phyloP scores from a whole-genome alignment of 2,888 invertebrate species.

The Arrhopalites spinosus region DNA sequence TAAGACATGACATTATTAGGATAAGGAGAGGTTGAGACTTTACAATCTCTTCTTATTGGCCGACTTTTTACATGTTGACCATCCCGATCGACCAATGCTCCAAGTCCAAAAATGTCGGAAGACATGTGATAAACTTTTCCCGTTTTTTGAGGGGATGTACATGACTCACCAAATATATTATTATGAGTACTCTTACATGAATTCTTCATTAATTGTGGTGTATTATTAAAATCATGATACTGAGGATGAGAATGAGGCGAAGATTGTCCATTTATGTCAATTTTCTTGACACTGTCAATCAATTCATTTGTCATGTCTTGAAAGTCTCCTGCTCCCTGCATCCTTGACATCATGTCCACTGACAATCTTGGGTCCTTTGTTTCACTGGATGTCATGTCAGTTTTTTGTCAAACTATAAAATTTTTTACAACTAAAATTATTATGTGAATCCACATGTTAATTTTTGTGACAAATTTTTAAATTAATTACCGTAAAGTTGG shows the following conservation, averaged over 20 bases:
- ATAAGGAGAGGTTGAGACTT: background rate
- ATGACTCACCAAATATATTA: conserved; percentile 23
- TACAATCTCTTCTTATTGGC: background rate
- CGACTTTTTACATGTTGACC: conserved; percentile 10
- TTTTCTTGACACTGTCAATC: background rate
- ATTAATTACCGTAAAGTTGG: no score
- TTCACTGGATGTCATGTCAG: no score
- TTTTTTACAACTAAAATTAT: no score
- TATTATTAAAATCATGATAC: background rate
- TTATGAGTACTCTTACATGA: conserved; percentile 6
- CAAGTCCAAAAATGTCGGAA: conserved; percentile 34
- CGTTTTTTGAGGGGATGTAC: background rate
- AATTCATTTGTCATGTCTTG: background rate
- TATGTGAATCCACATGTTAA: no score
- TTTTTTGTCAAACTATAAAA: no score
- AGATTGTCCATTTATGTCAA: background rate
- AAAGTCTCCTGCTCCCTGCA: no score
- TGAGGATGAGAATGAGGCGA: no score
- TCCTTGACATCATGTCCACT: no score
- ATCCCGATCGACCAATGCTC: conserved; percentile 23
- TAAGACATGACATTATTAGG: background rate
- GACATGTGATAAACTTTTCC: conserved; percentile 36
- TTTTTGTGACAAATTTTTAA: no score
- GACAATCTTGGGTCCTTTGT: no score
- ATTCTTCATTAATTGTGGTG: background rate